phyloP scores from a whole-genome alignment of 1,140 invertebrate species.

The Dendroctonus ponderosae region DNA sequence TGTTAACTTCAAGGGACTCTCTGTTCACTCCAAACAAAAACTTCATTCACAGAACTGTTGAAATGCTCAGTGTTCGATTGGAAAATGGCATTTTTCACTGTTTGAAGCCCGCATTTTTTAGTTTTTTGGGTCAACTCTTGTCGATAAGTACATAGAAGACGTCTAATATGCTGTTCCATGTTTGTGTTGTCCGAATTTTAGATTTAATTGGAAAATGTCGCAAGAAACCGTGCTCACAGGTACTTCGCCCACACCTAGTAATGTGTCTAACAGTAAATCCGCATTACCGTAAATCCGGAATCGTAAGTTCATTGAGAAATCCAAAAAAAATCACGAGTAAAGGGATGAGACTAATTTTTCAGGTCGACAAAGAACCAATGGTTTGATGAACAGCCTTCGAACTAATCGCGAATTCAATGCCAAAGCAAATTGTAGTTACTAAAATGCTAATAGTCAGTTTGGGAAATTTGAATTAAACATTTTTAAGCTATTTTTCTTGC shows the following conservation, averaged over 20 bases:
- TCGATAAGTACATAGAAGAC: slow-evolving; percentile 25
- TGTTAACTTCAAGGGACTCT: too few relatives aligned
- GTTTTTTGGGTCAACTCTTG: slow-evolving; percentile 31
- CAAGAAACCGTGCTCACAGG: slow-evolving; percentile 26
- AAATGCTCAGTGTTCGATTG: too few relatives aligned
- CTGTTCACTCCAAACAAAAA: too few relatives aligned
- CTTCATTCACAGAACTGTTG: too few relatives aligned
- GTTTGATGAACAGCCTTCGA: not conserved
- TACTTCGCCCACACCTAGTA: slow-evolving; percentile 15
- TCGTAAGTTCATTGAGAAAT: not conserved
- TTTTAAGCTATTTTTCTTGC: too few relatives aligned
- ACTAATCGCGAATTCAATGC: not conserved
- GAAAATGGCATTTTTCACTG: not conserved
- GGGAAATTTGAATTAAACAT: too few relatives aligned
- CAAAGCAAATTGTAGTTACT: not conserved
- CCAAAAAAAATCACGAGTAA: not conserved
- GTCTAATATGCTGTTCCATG: slow-evolving; percentile 25
- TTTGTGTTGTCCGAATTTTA: slow-evolving; percentile 36
- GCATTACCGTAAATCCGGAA: not conserved
- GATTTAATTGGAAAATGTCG: slow-evolving; percentile 26
- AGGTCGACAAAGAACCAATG: not conserved
- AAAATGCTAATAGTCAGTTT: too few relatives aligned
- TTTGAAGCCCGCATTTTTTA: slow-evolving; percentile 22
- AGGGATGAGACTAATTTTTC: not conserved
- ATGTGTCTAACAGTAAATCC: slow-evolving; percentile 21